These are phyloP conservation scores for Laticauda laticaudata DNA, from an alignment of 2,113 vertebrate species.

Conservation along the genomic window DNA sequence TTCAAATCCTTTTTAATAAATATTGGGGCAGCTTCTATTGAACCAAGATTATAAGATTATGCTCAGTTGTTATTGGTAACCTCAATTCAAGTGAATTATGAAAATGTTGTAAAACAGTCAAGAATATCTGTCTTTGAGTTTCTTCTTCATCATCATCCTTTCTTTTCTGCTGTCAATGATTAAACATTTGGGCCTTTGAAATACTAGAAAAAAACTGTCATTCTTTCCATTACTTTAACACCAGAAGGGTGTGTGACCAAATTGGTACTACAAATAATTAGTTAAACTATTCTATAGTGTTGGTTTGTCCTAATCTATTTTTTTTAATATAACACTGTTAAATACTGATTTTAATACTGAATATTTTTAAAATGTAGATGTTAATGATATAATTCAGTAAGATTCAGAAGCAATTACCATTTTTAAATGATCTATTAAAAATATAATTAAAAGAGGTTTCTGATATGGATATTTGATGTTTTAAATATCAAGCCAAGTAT, in stretches of 20 bases:
- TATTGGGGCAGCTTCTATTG: not conserved
- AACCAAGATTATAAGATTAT: not conserved
- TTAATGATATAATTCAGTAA: not conserved
- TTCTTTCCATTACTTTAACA: not conserved
- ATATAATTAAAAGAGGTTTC: not conserved
- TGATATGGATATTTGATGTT: not conserved
- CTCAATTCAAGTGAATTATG: not conserved
- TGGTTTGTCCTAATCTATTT: not conserved
- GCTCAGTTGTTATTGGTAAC: not conserved
- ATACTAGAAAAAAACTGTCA: not conserved
- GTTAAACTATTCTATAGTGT: not conserved
- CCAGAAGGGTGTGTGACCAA: not conserved
- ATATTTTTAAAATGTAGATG: not conserved
- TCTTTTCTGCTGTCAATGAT: not conserved
- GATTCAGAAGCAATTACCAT: not conserved
- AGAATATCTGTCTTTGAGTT: not conserved
- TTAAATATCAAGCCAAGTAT: not conserved
- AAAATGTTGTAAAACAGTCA: not conserved
- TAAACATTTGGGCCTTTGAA: not conserved
- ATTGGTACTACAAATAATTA: not conserved
- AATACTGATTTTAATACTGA: not conserved
- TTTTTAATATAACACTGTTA: too few species aligned
- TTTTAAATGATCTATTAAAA: not conserved
- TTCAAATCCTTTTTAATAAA: not conserved
- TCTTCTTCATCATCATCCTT: not conserved